phyloP scores from a whole-genome alignment of 2,797 vertebrate genomes.

The Babyrousa celebensis region DNA sequence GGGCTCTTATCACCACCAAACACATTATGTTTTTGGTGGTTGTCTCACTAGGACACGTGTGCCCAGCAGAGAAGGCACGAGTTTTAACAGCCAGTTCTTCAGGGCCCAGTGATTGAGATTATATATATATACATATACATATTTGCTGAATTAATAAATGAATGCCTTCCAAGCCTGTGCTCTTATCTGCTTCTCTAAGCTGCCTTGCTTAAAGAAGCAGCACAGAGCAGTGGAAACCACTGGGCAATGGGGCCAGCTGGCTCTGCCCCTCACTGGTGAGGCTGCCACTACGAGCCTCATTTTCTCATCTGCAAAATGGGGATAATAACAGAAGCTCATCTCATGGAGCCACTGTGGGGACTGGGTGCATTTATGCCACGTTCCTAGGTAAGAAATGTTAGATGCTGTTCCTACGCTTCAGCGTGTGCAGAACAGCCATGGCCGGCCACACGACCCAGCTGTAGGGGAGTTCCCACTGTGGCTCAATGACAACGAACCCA shows the following conservation, averaged over 20 bases:
- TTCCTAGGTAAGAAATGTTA: neutral
- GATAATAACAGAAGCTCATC: neutral
- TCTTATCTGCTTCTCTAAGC: neutral
- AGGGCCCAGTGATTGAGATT: neutral
- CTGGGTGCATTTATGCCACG: neutral
- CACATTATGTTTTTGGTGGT: rapidly evolving
- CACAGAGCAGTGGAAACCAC: neutral
- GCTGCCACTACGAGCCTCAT: neutral
- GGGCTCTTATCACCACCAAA: neutral
- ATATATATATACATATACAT: neutral
- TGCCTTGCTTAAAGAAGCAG: neutral
- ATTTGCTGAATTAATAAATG: neutral
- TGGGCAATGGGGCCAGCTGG: neutral
- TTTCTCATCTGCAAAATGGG: neutral
- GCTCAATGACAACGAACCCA: too few species aligned
- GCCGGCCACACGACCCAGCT: neutral
- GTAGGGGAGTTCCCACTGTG: too few species aligned
- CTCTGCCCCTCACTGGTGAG: neutral
- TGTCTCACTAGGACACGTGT: neutral
- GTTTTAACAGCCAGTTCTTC: neutral
- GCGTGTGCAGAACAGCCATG: neutral
- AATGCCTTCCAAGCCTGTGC: neutral
- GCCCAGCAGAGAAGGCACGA: neutral
- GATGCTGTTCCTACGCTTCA: neutral
- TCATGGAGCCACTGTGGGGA: neutral